Evolutionary conservation across 53 echinoderm and acorn worm species (phyloP).

Genomic region (Echinarachnius parma): DNA sequence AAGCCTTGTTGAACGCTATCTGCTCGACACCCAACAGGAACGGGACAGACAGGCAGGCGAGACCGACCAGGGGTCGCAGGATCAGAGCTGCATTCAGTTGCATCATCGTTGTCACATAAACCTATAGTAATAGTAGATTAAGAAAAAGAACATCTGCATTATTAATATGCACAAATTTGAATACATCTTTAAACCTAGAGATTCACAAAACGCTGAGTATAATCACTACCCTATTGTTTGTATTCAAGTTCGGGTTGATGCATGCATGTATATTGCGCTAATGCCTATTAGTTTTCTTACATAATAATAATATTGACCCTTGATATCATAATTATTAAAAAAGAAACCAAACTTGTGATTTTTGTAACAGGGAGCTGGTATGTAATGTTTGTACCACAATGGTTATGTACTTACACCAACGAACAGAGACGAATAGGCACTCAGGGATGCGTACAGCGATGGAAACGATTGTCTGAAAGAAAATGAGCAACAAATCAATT

Average conservation of each 20-base stretch:
- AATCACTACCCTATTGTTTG: too few species aligned
- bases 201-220: too few species aligned
- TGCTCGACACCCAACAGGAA: conserved; percentile 73
- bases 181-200: too few species aligned
- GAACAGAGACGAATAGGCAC: conserved; percentile 65
- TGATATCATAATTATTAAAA: too few species aligned
- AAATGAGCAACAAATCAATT: too few species aligned
- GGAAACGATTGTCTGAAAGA: conserved; percentile 85
- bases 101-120: conserved; percentile 67
- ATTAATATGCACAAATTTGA: neutral
- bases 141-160: neutral
- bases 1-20: conserved; percentile 55
- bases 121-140: conserved; percentile 23
- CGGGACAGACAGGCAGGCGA: conserved; percentile 54
- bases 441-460: conserved; percentile 66
- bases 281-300: too few species aligned
- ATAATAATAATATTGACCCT: too few species aligned
- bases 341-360: too few species aligned
- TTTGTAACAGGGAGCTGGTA: too few species aligned
- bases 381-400: too few species aligned
- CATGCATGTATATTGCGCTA: too few species aligned
- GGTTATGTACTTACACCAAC: conserved; percentile 61
- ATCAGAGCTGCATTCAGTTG: conserved; percentile 59
- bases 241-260: too few species aligned
- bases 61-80: conserved; percentile 62